These are phyloP conservation scores for Tapera naevia DNA, from an alignment of 2,797 vertebrate genomes.

Conservation along the genomic window DNA sequence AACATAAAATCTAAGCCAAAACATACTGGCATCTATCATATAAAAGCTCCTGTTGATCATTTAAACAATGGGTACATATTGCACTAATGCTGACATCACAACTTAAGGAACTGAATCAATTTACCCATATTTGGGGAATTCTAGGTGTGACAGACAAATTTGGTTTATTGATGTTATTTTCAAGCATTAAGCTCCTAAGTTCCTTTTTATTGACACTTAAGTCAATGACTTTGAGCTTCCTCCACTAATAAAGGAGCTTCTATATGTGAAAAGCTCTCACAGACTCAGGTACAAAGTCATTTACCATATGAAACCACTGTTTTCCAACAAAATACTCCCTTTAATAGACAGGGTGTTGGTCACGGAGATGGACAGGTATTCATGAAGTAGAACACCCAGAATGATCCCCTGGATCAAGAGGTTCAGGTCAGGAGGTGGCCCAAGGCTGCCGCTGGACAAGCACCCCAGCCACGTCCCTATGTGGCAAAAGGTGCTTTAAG, in stretches of 20 bases:
- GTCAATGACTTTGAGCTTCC: background rate
- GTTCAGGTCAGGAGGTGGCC: background rate
- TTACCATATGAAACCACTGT: background rate
- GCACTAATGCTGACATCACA: background rate
- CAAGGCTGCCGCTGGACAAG: background rate
- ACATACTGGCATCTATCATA: background rate
- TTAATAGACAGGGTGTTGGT: background rate
- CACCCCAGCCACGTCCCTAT: rapidly evolving
- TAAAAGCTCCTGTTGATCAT: background rate
- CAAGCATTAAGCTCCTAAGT: background rate
- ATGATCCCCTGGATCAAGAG: rapidly evolving
- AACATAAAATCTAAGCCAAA: background rate
- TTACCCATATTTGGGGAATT: background rate
- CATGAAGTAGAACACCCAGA: background rate
- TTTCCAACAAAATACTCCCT: background rate
- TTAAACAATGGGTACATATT: background rate
- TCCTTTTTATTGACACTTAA: background rate
- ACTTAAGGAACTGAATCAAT: background rate
- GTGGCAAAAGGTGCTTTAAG: background rate
- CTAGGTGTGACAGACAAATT: background rate
- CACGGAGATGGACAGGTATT: background rate
- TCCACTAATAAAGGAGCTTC: background rate
- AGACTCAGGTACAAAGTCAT: background rate
- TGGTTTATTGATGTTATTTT: background rate
- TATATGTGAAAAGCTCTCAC: rapidly evolving